These are phyloP conservation scores for Cochlearius cochlearius DNA, from an alignment of 2,113 vertebrate genomes.

Conservation along the genomic window DNA sequence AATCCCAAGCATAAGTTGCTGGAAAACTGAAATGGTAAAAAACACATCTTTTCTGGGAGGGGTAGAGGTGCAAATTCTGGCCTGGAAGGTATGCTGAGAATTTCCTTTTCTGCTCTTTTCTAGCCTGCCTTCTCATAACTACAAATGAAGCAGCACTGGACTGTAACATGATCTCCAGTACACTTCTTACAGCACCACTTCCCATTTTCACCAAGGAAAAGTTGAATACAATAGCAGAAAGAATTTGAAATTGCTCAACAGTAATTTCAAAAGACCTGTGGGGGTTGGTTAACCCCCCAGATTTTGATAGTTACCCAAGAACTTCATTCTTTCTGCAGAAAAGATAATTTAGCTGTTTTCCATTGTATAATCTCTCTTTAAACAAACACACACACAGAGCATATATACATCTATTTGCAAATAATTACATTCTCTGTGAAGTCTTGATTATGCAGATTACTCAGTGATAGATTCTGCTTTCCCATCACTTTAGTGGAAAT, in stretches of 20 bases:
- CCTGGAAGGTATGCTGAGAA: neutral
- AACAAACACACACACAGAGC: neutral
- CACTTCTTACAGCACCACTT: neutral
- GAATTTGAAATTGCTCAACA: neutral
- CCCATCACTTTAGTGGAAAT: neutral
- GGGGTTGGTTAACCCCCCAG: neutral
- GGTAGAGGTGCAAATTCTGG: neutral
- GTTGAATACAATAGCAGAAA: conserved; percentile 32
- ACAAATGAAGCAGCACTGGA: neutral
- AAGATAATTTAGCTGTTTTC: neutral
- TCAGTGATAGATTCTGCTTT: neutral
- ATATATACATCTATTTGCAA: neutral
- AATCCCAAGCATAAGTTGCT: neutral
- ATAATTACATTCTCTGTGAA: neutral
- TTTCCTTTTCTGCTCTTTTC: conserved; percentile 10
- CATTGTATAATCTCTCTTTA: neutral
- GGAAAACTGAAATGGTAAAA: neutral
- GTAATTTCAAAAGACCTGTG: conserved; percentile 1
- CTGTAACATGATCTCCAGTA: neutral
- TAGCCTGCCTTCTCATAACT: neutral
- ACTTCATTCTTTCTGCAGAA: neutral
- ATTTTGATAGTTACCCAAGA: neutral
- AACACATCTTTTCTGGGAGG: neutral
- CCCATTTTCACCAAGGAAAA: conserved; percentile 23
- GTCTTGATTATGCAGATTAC: neutral